These are phyloP conservation scores for Alethe castanea DNA, from an alignment of 2,113 vertebrate genomes.

Conservation along the genomic window DNA sequence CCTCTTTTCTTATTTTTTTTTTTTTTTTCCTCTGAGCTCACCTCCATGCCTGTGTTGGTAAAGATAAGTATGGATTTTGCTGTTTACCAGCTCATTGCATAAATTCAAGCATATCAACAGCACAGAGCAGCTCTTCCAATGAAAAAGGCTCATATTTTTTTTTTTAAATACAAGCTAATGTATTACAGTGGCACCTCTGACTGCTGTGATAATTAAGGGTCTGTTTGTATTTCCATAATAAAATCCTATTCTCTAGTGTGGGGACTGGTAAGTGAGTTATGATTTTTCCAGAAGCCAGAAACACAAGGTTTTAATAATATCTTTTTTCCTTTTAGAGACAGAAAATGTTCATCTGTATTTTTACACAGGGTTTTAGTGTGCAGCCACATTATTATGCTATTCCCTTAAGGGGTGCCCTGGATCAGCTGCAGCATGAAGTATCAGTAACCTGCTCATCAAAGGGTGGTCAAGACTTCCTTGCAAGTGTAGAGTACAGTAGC, in stretches of 20 bases:
- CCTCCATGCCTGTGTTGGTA: not conserved
- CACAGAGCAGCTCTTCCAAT: not conserved
- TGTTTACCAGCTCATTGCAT: conserved; percentile 36
- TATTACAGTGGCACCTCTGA: not conserved
- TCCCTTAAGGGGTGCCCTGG: not conserved
- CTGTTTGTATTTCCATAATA: conserved; percentile 8
- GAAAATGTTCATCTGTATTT: not conserved
- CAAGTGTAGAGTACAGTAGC: not conserved
- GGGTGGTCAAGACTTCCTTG: not conserved
- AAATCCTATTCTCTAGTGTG: not conserved
- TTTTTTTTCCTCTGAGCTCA: not conserved
- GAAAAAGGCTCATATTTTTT: not conserved
- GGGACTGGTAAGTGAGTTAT: not conserved
- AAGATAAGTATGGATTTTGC: conserved; percentile 44
- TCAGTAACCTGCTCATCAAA: not conserved
- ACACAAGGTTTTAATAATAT: not conserved
- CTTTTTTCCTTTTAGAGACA: not conserved
- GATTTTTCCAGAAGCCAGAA: not conserved
- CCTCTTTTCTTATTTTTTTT: too few species aligned
- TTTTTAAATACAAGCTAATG: conserved; percentile 19
- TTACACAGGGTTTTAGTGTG: not conserved
- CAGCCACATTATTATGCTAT: not conserved
- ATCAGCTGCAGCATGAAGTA: not conserved
- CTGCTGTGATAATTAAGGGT: conserved; percentile 5
- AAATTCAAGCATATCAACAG: conserved; percentile 46